Evolutionary conservation across 2,888 invertebrate species (phyloP).

Genomic region (Chrysolina oricalcia): DNA sequence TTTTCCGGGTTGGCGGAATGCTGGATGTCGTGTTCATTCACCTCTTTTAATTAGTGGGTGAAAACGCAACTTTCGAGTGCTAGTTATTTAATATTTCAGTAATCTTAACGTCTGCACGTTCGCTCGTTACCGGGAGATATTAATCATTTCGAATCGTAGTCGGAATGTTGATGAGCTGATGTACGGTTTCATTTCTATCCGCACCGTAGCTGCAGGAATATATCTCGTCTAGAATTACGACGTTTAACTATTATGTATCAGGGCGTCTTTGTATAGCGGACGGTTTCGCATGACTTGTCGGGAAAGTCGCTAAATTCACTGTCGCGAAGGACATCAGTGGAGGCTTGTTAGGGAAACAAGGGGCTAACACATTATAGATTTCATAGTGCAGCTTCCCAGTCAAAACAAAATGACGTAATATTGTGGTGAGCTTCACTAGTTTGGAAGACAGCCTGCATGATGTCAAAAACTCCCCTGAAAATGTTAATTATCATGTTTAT

Average conservation of each 20-base stretch:
- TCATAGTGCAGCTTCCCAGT: too few relatives aligned
- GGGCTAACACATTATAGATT: too few relatives aligned
- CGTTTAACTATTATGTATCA: background rate
- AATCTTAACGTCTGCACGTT: constrained; percentile 5
- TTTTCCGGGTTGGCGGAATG: constrained; percentile 8
- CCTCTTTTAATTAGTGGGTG: constrained; percentile 18
- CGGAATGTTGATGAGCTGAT: constrained; percentile 20
- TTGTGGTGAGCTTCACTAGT: too few relatives aligned
- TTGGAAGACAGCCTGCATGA: too few relatives aligned
- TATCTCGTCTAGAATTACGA: constrained; percentile 6
- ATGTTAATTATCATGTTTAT: too few relatives aligned
- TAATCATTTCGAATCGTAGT: constrained; percentile 16
- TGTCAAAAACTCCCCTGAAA: too few relatives aligned
- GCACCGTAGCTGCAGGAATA: constrained; percentile 4
- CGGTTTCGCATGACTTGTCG: background rate
- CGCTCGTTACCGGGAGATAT: constrained; percentile 17
- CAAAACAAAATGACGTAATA: too few relatives aligned
- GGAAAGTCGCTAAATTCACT: background rate
- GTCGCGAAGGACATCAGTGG: background rate
- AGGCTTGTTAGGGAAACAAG: too few relatives aligned
- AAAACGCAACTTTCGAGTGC: constrained; percentile 10
- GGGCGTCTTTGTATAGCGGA: background rate
- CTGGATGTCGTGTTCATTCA: constrained; percentile 5
- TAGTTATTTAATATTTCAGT: constrained; percentile 8
- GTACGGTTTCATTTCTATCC: constrained; percentile 1